These are phyloP conservation scores for Urocyon cinereoargenteus DNA, from an alignment of 2,797 vertebrate species.

Conservation along the genomic window DNA sequence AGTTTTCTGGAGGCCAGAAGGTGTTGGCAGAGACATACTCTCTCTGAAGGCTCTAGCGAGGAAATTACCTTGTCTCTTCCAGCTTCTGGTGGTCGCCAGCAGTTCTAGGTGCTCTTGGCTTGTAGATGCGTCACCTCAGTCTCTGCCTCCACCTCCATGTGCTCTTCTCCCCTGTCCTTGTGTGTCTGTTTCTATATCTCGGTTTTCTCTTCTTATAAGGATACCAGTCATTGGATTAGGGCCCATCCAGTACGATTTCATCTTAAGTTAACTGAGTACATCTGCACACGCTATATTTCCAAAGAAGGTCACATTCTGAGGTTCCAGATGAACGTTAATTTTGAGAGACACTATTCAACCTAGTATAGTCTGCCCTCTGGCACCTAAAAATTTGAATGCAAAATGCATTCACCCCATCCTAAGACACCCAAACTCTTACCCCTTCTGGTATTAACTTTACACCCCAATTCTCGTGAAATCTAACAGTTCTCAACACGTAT, in stretches of 20 bases:
- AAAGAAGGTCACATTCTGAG: not conserved
- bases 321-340: not conserved
- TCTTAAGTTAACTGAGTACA: not conserved
- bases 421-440: not conserved
- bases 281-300: not conserved
- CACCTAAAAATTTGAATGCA: not conserved
- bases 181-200: not conserved
- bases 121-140: no score
- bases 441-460: not conserved
- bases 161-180: not conserved
- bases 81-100: not conserved
- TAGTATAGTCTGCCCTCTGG: not conserved
- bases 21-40: not conserved
- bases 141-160: not conserved
- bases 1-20: not conserved
- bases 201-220: not conserved
- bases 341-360: not conserved
- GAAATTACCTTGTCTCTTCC: not conserved
- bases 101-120: not conserved
- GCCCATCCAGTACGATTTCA: not conserved
- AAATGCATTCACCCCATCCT: not conserved
- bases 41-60: not conserved
- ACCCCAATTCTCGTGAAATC: not conserved
- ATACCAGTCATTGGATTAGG: not conserved
- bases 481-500: not conserved